Percentiles rank a stretch among this genome's conserved stretches.
These are phyloP conservation scores for Lytechinus pictus DNA, from an alignment of 35 echinoderm and acorn worm genomes.

Conservation along the genomic window DNA sequence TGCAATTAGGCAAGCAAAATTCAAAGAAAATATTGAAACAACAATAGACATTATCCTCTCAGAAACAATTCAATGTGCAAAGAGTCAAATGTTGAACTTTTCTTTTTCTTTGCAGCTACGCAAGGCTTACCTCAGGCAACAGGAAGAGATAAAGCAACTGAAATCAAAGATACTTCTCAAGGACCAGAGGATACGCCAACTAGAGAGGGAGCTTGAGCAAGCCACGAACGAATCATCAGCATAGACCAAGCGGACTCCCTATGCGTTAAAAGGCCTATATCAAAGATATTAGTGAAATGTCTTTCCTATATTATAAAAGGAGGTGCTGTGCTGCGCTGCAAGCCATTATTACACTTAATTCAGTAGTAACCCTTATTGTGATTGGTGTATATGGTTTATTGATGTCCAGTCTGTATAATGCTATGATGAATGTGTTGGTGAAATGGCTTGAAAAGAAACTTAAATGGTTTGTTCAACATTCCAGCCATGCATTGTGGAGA, in stretches of 20 bases:
- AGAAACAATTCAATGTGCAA: too few relatives aligned
- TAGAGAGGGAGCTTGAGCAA: slow-evolving; percentile 82
- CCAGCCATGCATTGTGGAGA: not conserved
- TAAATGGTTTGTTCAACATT: not conserved
- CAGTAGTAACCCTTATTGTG: not conserved
- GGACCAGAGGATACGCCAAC: slow-evolving; percentile 84
- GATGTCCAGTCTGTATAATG: not conserved
- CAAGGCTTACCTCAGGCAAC: slow-evolving; percentile 94
- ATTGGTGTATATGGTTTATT: not conserved
- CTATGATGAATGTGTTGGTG: not conserved
- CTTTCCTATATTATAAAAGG: not conserved
- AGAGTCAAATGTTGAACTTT: not conserved
- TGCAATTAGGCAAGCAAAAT: too few relatives aligned
- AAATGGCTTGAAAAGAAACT: not conserved
- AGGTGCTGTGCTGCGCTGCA: not conserved
- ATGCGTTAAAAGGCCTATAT: not conserved
- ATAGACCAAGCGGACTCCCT: not conserved
- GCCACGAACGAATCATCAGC: slow-evolving; percentile 38
- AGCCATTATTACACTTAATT: not conserved
- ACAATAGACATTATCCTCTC: too few relatives aligned
- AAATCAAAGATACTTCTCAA: slow-evolving; percentile 79
- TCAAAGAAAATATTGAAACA: too few relatives aligned
- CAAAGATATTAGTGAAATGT: not conserved
- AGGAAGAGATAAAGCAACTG: slow-evolving; percentile 92
- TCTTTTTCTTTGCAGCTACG: slow-evolving; percentile 79